These are phyloP conservation scores for Gobio gobio DNA, from an alignment of 2,113 vertebrate genomes.

Conservation along the genomic window DNA sequence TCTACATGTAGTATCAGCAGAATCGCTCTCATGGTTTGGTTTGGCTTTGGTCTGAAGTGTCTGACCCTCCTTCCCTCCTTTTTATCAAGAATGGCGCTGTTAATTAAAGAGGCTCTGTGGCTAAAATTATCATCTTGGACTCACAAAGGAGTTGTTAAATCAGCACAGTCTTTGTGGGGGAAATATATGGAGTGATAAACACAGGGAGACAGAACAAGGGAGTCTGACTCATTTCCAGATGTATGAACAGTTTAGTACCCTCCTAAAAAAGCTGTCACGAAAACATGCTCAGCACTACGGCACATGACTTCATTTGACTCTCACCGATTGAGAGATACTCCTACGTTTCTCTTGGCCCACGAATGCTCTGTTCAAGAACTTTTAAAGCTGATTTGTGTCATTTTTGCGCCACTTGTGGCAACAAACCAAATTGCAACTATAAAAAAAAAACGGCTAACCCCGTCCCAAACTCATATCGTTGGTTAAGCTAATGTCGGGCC, in stretches of 20 bases:
- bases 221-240: slow-evolving; percentile 23
- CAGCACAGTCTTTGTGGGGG: not conserved
- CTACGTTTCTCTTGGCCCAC: not conserved
- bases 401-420: not conserved
- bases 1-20: not conserved
- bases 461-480: not conserved
- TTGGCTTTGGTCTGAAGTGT: not conserved
- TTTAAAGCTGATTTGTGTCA: not conserved
- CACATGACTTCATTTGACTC: slow-evolving; percentile 18
- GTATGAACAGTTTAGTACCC: not conserved
- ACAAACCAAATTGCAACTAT: not conserved
- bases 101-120: slow-evolving; percentile 13
- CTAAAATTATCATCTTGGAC: slow-evolving; percentile 23
- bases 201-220: not conserved
- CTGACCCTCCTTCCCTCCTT: slow-evolving; percentile 20
- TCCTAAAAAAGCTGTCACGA: not conserved
- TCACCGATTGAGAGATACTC: not conserved
- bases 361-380: not conserved
- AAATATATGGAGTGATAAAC: not conserved
- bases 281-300: not conserved
- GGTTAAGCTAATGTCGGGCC: not conserved
- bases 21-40: slow-evolving; percentile 1
- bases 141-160: slow-evolving; percentile 19
- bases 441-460: not conserved
- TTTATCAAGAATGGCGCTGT: not conserved